Evolutionary conservation across 2,888 invertebrate genomes (phyloP), one percentile per base, ranked within the genome.

Genomic region (Spodoptera picta): DNA sequence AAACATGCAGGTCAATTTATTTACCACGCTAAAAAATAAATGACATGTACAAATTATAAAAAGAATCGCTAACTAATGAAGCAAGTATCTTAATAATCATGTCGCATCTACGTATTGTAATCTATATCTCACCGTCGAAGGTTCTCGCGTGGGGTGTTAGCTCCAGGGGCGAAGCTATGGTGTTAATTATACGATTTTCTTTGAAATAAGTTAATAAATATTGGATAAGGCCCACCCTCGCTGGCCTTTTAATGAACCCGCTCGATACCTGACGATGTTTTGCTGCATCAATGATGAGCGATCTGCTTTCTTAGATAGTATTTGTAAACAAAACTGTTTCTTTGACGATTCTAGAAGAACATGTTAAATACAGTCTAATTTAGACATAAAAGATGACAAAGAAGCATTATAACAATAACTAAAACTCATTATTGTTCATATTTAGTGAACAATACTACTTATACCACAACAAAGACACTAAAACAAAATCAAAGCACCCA

Each of bases 181-280:
- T 92, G 94, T 92, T 94, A 93, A 94, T 94, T 94, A 93, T 92
- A 90, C 92, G 90, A 94, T 93, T 94, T 94, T 94, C 94, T 94
- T 94, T 93, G 94, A 94, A 93, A 93, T 93, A 93, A 93, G 90
- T 92, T 93, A 92, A 94, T 94, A 94, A 94, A 94, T 94, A 94
- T 93, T 94, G 92, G 89, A 94, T 93, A 92, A 93, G 93, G 86
- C 86, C 85, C 89, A 82, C 90, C 91, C 90, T 85, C 83, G 72
- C 83, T 81, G 83, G 83, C 87, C 88, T 86, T 89, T 86, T 90
- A 87, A 87, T 85, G 87, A 88, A 89, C 85, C 83, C 83, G 76
- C 86, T 83, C 81, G 68, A 66, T 74, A 73, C 76, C 67, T 73
- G 73, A 50, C 53, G 41, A 57, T 65, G 65, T 77, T 73, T 67